A percentile compares a stretch with the other conserved stretches of the same genome.
phyloP scores from a whole-genome alignment of 2,113 vertebrate genomes.

The Nyctibius bracteatus region DNA sequence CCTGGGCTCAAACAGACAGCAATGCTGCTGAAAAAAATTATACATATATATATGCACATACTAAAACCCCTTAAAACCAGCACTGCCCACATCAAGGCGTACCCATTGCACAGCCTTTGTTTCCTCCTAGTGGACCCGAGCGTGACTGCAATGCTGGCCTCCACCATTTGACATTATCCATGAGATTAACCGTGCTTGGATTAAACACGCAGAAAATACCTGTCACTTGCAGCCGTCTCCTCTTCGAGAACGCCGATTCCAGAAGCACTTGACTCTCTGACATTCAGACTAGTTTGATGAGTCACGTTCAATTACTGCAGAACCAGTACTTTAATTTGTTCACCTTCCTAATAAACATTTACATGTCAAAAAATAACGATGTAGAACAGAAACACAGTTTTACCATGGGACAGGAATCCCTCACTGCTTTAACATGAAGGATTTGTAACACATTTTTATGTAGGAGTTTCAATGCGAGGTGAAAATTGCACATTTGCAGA shows the following conservation, averaged over 20 bases:
- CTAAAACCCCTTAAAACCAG: background rate
- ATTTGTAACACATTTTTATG: background rate
- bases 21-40: background rate
- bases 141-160: background rate
- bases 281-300: background rate
- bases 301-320: background rate
- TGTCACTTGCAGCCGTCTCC: background rate
- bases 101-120: background rate
- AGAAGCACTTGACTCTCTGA: background rate
- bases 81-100: no score
- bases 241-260: background rate
- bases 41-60: rapidly evolving
- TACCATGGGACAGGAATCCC: background rate
- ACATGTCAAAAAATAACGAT: background rate
- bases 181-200: background rate
- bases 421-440: background rate
- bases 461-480: background rate
- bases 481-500: background rate
- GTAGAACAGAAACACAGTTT: background rate
- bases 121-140: background rate
- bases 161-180: no score
- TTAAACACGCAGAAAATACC: background rate
- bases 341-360: background rate
- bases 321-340: background rate
- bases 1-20: background rate